phyloP scores from a whole-genome alignment of 2,113 vertebrate genomes.

The Macrotus californicus region DNA sequence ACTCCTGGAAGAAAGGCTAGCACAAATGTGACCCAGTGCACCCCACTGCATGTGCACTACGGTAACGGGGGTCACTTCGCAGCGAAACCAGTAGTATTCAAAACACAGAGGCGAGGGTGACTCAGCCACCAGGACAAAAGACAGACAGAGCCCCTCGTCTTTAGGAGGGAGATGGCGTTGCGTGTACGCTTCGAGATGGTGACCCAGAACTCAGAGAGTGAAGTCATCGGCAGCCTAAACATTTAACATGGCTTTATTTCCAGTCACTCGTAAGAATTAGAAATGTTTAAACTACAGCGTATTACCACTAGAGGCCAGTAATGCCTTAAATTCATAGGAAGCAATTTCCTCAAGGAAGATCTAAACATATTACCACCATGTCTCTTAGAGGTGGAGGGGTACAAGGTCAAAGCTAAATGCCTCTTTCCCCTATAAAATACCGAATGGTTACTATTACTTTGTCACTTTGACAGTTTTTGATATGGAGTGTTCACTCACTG shows the following conservation, averaged over 20 bases:
- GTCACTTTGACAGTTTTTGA: neutral
- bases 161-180: neutral
- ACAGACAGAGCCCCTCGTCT: neutral
- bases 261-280: neutral
- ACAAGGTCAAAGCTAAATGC: conserved; percentile 11
- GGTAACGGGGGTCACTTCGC: neutral
- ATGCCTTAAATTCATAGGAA: conserved; percentile 63
- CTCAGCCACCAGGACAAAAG: neutral
- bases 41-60: neutral
- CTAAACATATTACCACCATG: neutral
- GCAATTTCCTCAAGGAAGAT: neutral
- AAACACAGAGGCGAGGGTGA: neutral
- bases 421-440: neutral
- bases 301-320: conserved; percentile 79
- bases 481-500: conserved; percentile 6
- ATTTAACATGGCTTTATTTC: conserved; percentile 1
- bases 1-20: neutral
- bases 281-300: neutral
- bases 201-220: neutral
- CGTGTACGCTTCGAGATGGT: neutral
- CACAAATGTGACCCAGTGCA: neutral
- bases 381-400: neutral
- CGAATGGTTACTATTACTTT: neutral
- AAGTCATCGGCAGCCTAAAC: neutral
- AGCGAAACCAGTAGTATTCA: neutral